Base-by-base conservation (phyloP, 2,113 vertebrate species). In the Lepisosteus oculatus region DNA sequence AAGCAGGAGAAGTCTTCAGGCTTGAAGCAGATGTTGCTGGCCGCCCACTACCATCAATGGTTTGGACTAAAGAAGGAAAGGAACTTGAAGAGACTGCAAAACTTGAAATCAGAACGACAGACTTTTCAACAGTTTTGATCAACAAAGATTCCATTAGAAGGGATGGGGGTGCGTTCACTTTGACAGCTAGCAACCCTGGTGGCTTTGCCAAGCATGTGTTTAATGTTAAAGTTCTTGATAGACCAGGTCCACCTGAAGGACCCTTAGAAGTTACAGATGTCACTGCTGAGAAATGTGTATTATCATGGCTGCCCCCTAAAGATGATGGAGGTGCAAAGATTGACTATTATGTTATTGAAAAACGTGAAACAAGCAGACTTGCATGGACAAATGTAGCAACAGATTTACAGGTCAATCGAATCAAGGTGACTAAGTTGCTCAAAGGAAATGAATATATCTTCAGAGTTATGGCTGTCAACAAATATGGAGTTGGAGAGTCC, bases 371-470 rank as follows among this genome's bases (percentile, higher is more conserved):
- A 68, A 98, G 96, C 85, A 94, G 97, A 86, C 82, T 99, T 84
- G 95, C 94, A 9, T 99, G 97, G 97, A 98, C 95, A 79, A 91
- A 89, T 72, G 97, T 96, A 67, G 93, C 89, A 76, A 87, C 95
- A 72, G 93, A 95, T 77, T 86, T 97, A 68, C 93, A 92, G 68
- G 81, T 91, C 69, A 98, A 92, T 74, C 91, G 96, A 78, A 74
- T 90, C 57, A 96, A 97, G 74, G 97, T 98, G 65, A 94, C 94
- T 63, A 98, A 98, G 79, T 87, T 99, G 61, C 86, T 99, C 64
- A 95, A 98, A 90, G 95, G 95, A 87, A 98, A 99, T 81, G 97
- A 99, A 83, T 99, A 99, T 0, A 93, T 99, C 57, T 99, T 99
- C 88, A 93, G 97, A 84, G 95, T 98, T 51, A 98, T 99, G 96